These are phyloP conservation scores for Acanthaster planci DNA, from an alignment of 35 echinoderm and acorn worm species.

Conservation along the genomic window DNA sequence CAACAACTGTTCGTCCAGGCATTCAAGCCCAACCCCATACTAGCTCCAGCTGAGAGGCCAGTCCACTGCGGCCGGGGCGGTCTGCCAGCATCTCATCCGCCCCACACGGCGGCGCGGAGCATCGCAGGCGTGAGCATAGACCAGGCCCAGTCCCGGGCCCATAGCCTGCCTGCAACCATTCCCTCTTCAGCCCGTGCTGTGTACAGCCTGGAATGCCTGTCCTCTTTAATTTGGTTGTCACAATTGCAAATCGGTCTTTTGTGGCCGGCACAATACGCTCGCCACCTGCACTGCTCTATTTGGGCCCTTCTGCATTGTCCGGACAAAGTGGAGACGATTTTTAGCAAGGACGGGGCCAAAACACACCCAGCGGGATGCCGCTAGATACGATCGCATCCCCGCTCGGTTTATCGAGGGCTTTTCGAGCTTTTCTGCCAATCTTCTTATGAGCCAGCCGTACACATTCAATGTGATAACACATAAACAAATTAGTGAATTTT, in stretches of 20 bases:
- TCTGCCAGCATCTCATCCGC: too few species aligned
- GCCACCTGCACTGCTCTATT: slow-evolving; percentile 27
- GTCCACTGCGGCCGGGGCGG: not conserved
- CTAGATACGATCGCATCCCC: not conserved
- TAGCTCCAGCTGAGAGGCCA: not conserved
- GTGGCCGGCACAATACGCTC: not conserved
- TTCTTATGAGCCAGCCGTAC: too few species aligned
- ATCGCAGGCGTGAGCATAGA: too few species aligned
- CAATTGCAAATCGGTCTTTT: slow-evolving; percentile 26
- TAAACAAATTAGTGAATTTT: slow-evolving; percentile 10
- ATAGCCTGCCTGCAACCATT: too few species aligned
- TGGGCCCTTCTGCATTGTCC: slow-evolving; percentile 3
- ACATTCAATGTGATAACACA: not conserved
- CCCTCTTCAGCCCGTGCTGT: too few species aligned
- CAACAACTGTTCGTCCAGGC: not conserved
- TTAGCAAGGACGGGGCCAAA: not conserved
- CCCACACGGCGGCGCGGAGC: too few species aligned
- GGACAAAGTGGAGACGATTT: slow-evolving; percentile 19
- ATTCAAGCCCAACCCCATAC: slow-evolving; percentile 3
- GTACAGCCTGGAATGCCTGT: not conserved
- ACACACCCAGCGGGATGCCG: slow-evolving; percentile 12
- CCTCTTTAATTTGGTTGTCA: slow-evolving; percentile 31
- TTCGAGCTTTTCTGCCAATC: too few species aligned
- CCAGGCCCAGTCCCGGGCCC: too few species aligned
- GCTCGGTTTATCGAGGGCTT: not conserved